A percentile compares a stretch with the other conserved stretches of the same genome.
Conservation (phyloP, 2,888 invertebrate genomes). For the Chymomyza fuscimana region DNA sequence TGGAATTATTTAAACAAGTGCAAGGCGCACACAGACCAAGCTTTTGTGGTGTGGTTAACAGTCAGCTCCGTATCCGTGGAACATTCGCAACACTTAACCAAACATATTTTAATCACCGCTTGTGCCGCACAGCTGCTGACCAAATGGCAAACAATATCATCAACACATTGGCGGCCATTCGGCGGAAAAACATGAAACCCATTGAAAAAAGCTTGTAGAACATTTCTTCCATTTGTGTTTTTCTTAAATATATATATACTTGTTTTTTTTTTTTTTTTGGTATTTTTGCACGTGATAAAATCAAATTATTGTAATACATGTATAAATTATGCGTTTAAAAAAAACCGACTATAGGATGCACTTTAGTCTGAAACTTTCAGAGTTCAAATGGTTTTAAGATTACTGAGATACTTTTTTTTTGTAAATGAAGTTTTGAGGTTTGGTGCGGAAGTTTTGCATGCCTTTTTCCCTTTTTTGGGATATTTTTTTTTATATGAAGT, state of each 20-base stretch:
- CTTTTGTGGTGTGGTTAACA: slow-evolving; percentile 5
- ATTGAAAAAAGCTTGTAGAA: background rate
- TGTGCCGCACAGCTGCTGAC: background rate
- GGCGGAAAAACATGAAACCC: background rate
- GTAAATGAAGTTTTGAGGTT: too few species aligned
- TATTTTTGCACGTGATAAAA: slow-evolving; percentile 12
- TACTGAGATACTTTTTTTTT: too few species aligned
- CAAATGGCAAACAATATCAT: slow-evolving; percentile 1
- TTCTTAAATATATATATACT: too few species aligned
- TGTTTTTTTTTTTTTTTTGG: background rate
- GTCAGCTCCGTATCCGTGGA: background rate
- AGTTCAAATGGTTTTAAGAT: too few species aligned
- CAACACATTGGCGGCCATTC: background rate
- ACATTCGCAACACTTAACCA: background rate
- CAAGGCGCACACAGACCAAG: background rate
- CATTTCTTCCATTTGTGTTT: slow-evolving; percentile 3
- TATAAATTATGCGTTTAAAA: background rate
- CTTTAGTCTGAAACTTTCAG: background rate
- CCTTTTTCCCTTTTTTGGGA: too few species aligned
- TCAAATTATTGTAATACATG: slow-evolving; percentile 20
- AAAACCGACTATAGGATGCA: background rate
- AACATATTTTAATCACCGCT: background rate
- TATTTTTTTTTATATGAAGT: too few species aligned
- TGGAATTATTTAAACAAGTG: slow-evolving; percentile 1
- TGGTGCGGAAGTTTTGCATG: too few species aligned